Evolutionary conservation across 2,113 vertebrate genomes (phyloP), one percentile per base, ranked within the genome.

Genomic region (Gopherus flavomarginatus): DNA sequence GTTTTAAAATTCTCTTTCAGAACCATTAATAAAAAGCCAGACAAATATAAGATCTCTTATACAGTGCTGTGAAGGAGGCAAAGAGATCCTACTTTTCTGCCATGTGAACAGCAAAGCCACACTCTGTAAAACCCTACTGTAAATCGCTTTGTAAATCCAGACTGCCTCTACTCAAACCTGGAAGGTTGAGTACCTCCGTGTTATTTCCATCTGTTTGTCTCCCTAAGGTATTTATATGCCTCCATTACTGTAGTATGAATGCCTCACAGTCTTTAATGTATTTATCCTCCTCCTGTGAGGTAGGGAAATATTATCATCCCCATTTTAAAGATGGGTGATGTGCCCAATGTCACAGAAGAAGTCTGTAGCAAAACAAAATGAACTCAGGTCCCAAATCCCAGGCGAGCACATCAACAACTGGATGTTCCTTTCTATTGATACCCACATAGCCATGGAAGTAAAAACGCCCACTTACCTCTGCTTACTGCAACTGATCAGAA

Each of bases 1-100:
- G 82, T 95, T 96, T 96, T 91, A 96, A 90, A 95, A 96, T 90
- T 97, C 93, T 94, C 93, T 94, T 95, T 93, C 89, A 47, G 80
- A 93, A 88, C 92, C 93, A 96, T 97, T 97, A 97, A 86, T 44
- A 77, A 87, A 62, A 96, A 95, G 93, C 86, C 90, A 88, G 82
- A 90, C 24, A 92, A 92, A 81, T 95, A 91, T 90, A 87, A 56
- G 85, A 89, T 79, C 82, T 86, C 83, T 97, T 83, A 88, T 24
- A 85, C 79, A 93, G 90, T 89, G 82, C 17, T 44, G 82, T 5
- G 89, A 93, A 95, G 78, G 44, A 91, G n/a, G 93, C 94, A 96
- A 88, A 93, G 85, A 92, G 95, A 94, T 80, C 69, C 82, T 88
- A 38, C n/a, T 78, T 81, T 87, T 93, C 59, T 78, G 83, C 85